phyloP scores from a whole-genome alignment of 2,888 invertebrate species.

The Oscheius sp. region DNA sequence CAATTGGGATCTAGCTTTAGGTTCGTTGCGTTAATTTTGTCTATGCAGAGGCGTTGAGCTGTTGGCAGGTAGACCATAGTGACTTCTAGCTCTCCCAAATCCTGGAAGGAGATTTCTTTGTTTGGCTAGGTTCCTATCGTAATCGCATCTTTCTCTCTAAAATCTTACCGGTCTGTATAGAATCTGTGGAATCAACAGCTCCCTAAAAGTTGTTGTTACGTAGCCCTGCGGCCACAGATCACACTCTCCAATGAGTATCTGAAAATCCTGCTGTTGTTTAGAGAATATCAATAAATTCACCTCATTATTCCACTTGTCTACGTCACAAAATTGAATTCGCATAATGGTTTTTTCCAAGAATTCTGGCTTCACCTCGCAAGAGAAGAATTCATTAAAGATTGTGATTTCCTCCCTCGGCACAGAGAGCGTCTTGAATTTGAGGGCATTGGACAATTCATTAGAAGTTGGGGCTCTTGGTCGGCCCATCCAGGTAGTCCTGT shows the following conservation, averaged over 20 bases:
- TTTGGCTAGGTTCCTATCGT: neutral
- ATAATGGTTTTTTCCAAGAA: conserved; percentile 42
- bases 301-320: conserved; percentile 39
- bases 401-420: conserved; percentile 38
- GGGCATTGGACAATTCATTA: conserved; percentile 33
- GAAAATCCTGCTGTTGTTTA: neutral
- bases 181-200: conserved; percentile 41
- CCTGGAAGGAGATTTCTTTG: too few relatives aligned
- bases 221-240: conserved; percentile 44
- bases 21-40: conserved; percentile 39
- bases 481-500: conserved; percentile 44
- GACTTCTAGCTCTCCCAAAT: conserved; percentile 47
- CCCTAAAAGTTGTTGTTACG: conserved; percentile 37
- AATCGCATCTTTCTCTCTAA: too few relatives aligned
- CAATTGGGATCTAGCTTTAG: conserved; percentile 25
- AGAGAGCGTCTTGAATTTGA: conserved; percentile 40
- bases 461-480: conserved; percentile 37
- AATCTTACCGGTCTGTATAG: conserved; percentile 33
- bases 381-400: conserved; percentile 50
- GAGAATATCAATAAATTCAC: neutral
- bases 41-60: conserved; percentile 35
- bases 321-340: conserved; percentile 48
- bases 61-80: conserved; percentile 44
- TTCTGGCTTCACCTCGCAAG: conserved; percentile 31
- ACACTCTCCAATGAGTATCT: conserved; percentile 43